phyloP scores from a whole-genome alignment of 2,113 vertebrate genomes.

The Tamias sibiricus region DNA sequence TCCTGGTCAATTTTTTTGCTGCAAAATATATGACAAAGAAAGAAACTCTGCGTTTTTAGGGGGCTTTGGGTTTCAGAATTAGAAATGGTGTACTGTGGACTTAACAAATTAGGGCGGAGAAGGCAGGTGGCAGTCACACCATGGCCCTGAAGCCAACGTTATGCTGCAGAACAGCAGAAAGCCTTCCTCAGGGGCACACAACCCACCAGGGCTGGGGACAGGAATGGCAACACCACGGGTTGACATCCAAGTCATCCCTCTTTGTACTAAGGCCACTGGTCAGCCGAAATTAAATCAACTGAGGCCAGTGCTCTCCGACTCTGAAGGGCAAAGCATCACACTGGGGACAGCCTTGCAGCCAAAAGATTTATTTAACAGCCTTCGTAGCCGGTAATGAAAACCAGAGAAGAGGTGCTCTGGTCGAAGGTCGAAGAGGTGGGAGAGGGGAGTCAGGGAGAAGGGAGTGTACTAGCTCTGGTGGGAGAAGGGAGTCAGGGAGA shows the following conservation, averaged over 20 bases:
- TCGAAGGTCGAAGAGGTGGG: no score
- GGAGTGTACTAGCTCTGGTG: no score
- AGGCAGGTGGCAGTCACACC: neutral
- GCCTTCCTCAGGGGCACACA: neutral
- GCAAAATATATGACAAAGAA: neutral
- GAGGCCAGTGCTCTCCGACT: no score
- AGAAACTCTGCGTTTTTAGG: neutral
- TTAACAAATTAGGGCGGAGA: neutral
- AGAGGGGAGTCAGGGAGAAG: no score
- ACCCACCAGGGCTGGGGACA: neutral
- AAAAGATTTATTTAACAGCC: no score
- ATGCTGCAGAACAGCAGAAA: fast-evolving
- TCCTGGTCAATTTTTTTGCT: neutral
- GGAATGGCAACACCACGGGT: neutral
- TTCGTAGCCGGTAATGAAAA: no score
- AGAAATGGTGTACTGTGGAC: neutral
- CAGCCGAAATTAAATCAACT: neutral
- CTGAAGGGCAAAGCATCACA: no score
- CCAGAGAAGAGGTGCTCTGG: no score
- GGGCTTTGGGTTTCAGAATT: neutral
- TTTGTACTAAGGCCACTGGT: no score
- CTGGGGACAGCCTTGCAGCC: no score
- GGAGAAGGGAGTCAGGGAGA: no score
- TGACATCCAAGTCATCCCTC: neutral
- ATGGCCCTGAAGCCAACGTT: no score